Conservation (phyloP, 2,113 vertebrate species). For the Gymnocephalus cernua region DNA sequence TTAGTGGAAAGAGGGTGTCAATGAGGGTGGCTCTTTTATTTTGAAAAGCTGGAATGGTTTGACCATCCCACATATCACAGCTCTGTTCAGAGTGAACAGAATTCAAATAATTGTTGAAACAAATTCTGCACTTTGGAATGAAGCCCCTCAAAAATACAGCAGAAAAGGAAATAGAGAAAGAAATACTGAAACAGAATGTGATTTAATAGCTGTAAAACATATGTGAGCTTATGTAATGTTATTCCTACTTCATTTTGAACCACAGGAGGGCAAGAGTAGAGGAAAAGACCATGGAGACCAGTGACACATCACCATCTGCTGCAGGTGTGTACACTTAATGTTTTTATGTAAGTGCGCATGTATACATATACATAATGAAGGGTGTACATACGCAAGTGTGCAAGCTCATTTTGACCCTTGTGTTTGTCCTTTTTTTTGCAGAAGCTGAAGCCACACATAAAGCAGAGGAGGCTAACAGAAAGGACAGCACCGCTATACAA, state of each 20-base stretch:
- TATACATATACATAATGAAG: neutral
- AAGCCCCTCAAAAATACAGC: neutral
- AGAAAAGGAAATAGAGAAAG: neutral
- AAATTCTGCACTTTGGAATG: neutral
- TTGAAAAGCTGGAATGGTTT: neutral
- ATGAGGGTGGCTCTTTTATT: neutral
- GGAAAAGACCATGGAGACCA: constrained; percentile 46
- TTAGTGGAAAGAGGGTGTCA: neutral
- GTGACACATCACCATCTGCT: constrained; percentile 10
- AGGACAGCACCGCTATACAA: constrained; percentile 34
- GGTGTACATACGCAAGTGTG: neutral
- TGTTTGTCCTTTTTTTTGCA: constrained; percentile 47
- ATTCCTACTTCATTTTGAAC: constrained; percentile 46
- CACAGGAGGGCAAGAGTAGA: constrained; percentile 69
- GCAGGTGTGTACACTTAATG: constrained; percentile 67
- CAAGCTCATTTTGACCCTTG: neutral
- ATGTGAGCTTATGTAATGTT: neutral
- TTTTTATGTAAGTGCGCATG: neutral
- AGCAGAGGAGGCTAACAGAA: constrained; percentile 44
- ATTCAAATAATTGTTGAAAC: neutral
- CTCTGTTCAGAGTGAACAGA: no score
- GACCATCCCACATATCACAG: neutral
- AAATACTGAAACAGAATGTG: neutral
- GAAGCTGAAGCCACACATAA: constrained; percentile 41
- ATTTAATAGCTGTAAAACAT: neutral